phyloP scores from a whole-genome alignment of 2,113 vertebrate genomes.

The Megaceryle maxima region DNA sequence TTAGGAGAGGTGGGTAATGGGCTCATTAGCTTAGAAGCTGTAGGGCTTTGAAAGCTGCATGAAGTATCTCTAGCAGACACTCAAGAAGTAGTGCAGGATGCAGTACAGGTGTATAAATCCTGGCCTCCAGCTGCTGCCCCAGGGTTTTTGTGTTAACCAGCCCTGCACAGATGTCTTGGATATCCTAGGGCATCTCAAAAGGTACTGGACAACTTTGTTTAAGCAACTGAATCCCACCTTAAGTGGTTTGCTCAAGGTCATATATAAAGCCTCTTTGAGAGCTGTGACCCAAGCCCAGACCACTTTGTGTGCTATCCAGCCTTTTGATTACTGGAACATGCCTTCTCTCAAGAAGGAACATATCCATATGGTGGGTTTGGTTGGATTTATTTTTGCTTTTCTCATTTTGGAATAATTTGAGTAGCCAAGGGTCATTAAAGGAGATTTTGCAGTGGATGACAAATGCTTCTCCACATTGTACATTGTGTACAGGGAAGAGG shows the following conservation, averaged over 20 bases:
- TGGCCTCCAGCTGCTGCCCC: not conserved
- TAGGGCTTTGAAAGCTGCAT: not conserved
- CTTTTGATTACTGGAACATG: not conserved
- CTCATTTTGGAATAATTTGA: not conserved
- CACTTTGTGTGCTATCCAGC: not conserved
- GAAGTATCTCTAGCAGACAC: not conserved
- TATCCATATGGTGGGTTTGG: not conserved
- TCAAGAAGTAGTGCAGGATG: not conserved
- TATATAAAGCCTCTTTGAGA: not conserved
- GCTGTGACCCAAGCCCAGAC: not conserved
- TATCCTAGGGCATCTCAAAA: not conserved
- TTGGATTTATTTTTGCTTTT: constrained; percentile 6
- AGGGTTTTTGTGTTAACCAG: not conserved
- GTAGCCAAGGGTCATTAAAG: not conserved
- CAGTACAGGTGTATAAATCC: not conserved
- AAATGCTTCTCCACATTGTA: not conserved
- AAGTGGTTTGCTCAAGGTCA: not conserved
- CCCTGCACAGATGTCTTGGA: not conserved
- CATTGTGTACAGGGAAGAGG: not conserved
- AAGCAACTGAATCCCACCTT: not conserved
- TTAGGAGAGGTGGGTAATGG: not conserved
- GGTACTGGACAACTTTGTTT: not conserved
- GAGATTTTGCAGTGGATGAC: not conserved
- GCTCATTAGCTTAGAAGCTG: not conserved
- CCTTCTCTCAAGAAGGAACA: not conserved